Conservation (phyloP, 1,140 invertebrate species). For the Drosophila dunni region DNA sequence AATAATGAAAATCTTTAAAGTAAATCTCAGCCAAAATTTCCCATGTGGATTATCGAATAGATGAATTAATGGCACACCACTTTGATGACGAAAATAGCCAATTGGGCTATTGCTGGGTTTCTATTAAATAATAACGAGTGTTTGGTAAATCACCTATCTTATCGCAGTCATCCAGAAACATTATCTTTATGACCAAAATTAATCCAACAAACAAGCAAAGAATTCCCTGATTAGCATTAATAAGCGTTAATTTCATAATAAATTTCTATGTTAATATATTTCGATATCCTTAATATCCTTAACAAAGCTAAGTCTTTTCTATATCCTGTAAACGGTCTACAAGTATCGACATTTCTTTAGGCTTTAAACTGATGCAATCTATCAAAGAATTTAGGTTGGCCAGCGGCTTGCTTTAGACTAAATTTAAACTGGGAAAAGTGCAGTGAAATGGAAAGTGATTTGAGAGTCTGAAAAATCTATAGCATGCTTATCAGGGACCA, state of each 20-base stretch:
- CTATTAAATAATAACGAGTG: conserved; percentile 10
- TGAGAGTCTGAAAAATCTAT: conserved; percentile 63
- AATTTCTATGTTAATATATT: neutral
- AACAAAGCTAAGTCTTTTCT: conserved; percentile 23
- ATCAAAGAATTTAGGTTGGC: conserved; percentile 18
- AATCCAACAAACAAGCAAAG: neutral
- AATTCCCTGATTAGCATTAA: conserved; percentile 5
- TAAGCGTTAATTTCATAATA: conserved; percentile 1
- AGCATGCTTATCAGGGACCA: conserved; percentile 69
- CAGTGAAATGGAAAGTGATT: conserved; percentile 76
- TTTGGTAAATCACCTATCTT: conserved; percentile 20
- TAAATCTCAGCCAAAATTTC: neutral
- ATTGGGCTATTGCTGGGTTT: neutral
- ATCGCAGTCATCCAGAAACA: conserved; percentile 1
- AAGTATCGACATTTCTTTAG: neutral
- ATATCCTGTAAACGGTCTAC: neutral
- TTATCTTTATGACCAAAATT: conserved; percentile 5
- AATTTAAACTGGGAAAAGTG: conserved; percentile 66
- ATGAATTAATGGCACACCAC: neutral
- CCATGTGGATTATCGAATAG: conserved; percentile 10
- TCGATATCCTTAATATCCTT: too few species aligned
- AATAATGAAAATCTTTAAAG: neutral
- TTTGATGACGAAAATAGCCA: conserved; percentile 12
- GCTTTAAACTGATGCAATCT: conserved; percentile 20
- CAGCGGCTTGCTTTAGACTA: conserved; percentile 46